Evolutionary conservation across 2,797 vertebrate genomes (phyloP), one percentile per base, ranked within the genome.

Genomic region (Mus spretus): DNA sequence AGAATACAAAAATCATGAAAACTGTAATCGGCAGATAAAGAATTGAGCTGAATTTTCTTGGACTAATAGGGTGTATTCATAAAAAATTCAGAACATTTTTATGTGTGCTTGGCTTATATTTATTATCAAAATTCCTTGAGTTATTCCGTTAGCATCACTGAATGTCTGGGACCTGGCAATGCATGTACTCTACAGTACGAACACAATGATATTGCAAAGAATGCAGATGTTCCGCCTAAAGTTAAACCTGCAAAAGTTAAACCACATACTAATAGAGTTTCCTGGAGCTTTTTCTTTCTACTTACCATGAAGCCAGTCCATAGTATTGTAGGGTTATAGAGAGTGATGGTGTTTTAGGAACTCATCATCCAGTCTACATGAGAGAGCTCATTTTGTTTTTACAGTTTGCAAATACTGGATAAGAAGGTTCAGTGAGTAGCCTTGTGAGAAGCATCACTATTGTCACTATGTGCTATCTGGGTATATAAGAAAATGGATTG

Each of bases 41-140:
- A 3, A 24, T 9, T 63, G 55, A 37, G 37, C 34, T 95, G 78
- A 61, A 67, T 96, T 94, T 90, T 59, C 74, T 83, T 92, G 88
- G 14, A 61, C 17, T 92, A 83, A 82, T 85, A 67, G 57, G 40
- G 83, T 17, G 26, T 77, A 88, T 26, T 94, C 50, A 93, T 86
- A 34, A 84, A 92, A 96, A 89, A 31, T 79, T 81, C 55, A 90
- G 26, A 92, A n/a, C 40, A 63, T 79, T 75, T 26, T 95, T 93
- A 40, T 94, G 88, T 34, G 92, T 57, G 26, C 84, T 90, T 74
- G 55, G 26, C 77, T 94, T 95, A 77, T 96, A 55, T 80, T 93
- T 96, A 81, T 85, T 79, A 90, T 86, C 34, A 72, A 84, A 96
- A 78, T 53, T 78, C 53, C 72, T 80, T 14, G 1, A 91, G 47